These are phyloP conservation scores for Sinosuthora webbiana DNA, from an alignment of 2,113 vertebrate genomes.

Conservation along the genomic window DNA sequence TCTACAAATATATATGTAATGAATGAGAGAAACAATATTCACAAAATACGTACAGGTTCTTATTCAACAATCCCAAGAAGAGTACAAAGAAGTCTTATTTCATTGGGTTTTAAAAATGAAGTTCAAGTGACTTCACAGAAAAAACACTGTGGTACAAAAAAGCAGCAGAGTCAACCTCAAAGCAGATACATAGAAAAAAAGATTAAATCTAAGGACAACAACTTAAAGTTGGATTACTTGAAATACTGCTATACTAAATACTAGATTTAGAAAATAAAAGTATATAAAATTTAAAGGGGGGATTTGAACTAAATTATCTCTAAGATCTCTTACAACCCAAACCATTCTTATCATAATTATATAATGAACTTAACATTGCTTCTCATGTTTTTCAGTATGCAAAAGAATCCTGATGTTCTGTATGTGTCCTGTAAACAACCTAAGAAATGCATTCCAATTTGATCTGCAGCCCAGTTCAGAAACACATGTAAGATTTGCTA, in stretches of 20 bases:
- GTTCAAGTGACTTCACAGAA: background rate
- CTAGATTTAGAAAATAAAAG: background rate
- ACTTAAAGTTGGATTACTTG: background rate
- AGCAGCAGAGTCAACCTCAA: background rate
- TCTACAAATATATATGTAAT: background rate
- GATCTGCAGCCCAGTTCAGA: background rate
- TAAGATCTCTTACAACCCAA: background rate
- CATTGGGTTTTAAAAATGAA: background rate
- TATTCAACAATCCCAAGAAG: background rate
- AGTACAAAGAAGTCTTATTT: background rate
- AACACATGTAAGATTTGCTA: background rate
- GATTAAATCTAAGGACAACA: background rate
- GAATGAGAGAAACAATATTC: background rate
- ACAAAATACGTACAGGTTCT: background rate
- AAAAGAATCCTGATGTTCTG: background rate
- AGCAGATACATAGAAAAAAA: background rate
- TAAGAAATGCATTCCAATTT: background rate
- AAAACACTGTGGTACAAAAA: background rate
- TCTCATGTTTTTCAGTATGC: background rate
- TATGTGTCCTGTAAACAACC: background rate
- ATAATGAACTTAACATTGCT: background rate
- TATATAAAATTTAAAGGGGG: background rate
- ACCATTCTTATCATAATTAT: background rate
- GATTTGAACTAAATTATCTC: background rate
- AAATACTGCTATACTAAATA: background rate